phyloP scores from a whole-genome alignment of 2,797 vertebrate genomes.

The Danio aesculapii region DNA sequence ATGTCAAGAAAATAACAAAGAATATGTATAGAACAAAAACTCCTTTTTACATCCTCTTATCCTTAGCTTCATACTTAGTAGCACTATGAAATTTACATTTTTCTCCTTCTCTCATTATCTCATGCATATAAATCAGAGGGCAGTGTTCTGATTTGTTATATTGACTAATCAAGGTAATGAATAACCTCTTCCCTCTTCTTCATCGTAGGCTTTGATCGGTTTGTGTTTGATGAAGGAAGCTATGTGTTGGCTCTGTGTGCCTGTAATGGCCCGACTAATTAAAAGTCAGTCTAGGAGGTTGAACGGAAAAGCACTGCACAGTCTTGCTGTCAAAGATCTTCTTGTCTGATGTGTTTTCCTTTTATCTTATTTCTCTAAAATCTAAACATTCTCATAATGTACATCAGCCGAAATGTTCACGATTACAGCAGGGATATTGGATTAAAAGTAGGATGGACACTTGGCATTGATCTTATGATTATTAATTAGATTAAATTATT shows the following conservation, averaged over 20 bases:
- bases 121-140: slow-evolving; percentile 41
- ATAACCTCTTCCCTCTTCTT: slow-evolving; percentile 47
- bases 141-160: slow-evolving; percentile 44
- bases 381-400: slow-evolving; percentile 6
- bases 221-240: slow-evolving; percentile 49
- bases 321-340: slow-evolving; percentile 5
- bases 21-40: slow-evolving; percentile 39
- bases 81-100: slow-evolving; percentile 34
- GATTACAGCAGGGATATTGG: background rate
- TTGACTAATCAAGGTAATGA: slow-evolving; percentile 54
- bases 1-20: background rate
- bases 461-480: background rate
- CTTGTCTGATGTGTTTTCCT: slow-evolving; percentile 19
- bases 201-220: slow-evolving; percentile 38
- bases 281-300: slow-evolving; percentile 8
- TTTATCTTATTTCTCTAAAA: slow-evolving; percentile 19
- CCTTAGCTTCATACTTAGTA: slow-evolving; percentile 31
- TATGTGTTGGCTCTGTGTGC: background rate
- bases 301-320: background rate
- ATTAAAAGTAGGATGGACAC: background rate
- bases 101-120: slow-evolving; percentile 7
- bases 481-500: background rate
- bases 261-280: slow-evolving; percentile 50
- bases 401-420: background rate
- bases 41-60: slow-evolving; percentile 29